phyloP scores from a whole-genome alignment of 2,888 invertebrate species.

The Cantharis rustica region DNA sequence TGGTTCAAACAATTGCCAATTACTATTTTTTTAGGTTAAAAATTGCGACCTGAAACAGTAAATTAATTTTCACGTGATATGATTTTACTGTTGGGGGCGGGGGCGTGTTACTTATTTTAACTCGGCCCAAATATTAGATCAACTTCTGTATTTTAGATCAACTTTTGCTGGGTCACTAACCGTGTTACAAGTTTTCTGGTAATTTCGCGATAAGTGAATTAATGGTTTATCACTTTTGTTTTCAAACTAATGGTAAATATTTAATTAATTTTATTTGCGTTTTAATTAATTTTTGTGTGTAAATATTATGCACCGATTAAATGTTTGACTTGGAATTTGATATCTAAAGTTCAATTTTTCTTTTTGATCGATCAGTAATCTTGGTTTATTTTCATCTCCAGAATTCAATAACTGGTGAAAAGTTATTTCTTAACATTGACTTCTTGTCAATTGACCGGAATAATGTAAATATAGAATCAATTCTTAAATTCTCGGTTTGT shows the following conservation, averaged over 20 bases:
- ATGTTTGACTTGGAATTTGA: neutral
- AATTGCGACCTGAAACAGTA: constrained; percentile 2
- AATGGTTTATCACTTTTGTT: neutral
- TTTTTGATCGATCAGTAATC: neutral
- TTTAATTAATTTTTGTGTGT: neutral
- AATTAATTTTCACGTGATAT: constrained; percentile 9
- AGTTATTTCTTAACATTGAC: no score
- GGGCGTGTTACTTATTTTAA: constrained; percentile 14
- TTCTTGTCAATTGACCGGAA: no score
- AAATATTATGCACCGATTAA: neutral
- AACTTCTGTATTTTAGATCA: constrained; percentile 5
- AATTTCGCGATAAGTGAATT: neutral
- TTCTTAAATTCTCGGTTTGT: no score
- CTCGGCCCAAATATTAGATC: constrained; percentile 9
- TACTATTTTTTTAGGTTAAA: neutral
- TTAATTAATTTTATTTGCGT: neutral
- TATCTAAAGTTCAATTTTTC: neutral
- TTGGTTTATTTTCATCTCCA: neutral
- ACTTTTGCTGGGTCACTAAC: constrained; percentile 7
- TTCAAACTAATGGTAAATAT: neutral
- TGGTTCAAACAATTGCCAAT: neutral
- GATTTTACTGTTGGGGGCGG: constrained; percentile 7
- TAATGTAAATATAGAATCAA: no score
- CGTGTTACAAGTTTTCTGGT: neutral
- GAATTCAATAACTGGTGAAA: neutral